Conservation (phyloP, 1,140 invertebrate genomes). For the Steinernema khuongi region DNA sequence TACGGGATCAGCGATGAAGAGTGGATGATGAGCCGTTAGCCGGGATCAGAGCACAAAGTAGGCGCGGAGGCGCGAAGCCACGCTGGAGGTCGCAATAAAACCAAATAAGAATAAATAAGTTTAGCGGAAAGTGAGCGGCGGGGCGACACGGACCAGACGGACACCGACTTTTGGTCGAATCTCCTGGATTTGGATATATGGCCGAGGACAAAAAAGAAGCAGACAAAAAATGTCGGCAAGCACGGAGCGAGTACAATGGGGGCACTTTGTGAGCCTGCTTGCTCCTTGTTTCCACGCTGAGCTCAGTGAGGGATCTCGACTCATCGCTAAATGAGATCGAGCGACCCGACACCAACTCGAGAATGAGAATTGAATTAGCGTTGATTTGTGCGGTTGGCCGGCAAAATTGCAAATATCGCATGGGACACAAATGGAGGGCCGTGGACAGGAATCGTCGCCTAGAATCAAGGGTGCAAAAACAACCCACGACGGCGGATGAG, state of each 20-base stretch:
- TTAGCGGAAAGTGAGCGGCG: neutral
- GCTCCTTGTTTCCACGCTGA: neutral
- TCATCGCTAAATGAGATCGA: constrained; percentile 15
- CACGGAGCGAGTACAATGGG: neutral
- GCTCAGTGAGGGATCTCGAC: neutral
- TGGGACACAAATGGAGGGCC: neutral
- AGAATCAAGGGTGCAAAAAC: neutral
- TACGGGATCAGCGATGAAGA: no score
- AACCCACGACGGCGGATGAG: neutral
- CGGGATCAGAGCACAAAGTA: no score
- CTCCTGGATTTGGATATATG: neutral
- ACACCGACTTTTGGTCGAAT: neutral
- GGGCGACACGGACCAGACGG: neutral
- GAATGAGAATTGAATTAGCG: constrained; percentile 12
- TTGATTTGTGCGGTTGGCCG: constrained; percentile 3
- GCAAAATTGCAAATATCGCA: neutral
- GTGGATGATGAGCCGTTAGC: neutral
- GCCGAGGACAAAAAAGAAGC: neutral
- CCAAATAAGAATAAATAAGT: constrained; percentile 5
- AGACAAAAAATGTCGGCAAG: neutral
- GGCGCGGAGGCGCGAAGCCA: no score
- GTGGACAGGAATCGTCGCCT: neutral
- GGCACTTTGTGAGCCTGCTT: neutral
- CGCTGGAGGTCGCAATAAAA: neutral
- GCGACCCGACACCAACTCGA: constrained; percentile 4